Conservation (phyloP, 2,888 invertebrate species). For the Agrochola lychnidis region DNA sequence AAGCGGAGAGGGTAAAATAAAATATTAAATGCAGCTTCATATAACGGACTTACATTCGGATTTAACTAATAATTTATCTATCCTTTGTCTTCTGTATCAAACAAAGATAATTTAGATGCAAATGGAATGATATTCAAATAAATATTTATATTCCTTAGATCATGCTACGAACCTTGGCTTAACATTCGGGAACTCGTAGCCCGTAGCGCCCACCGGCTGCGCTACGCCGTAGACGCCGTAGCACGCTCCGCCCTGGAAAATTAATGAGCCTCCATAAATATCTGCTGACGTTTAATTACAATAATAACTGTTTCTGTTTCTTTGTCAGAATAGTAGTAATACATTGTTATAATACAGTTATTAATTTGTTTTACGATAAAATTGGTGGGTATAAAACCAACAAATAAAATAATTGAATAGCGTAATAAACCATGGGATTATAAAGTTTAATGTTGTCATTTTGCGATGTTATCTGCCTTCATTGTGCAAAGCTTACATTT, state of each 20-base stretch:
- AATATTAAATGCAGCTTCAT: neutral
- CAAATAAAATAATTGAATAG: conserved; percentile 22
- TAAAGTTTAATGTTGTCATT: conserved; percentile 34
- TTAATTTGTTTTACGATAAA: conserved; percentile 1
- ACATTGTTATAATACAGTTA: conserved; percentile 1
- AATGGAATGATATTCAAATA: neutral
- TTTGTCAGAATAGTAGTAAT: conserved; percentile 12
- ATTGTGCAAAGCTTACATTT: neutral
- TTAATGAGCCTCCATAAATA: conserved; percentile 54
- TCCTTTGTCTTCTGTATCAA: neutral
- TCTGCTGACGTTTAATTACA: conserved; percentile 48
- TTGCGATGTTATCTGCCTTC: conserved; percentile 33
- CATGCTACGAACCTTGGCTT: conserved; percentile 29
- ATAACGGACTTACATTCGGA: neutral
- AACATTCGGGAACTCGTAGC: conserved; percentile 47
- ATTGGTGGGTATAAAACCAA: conserved; percentile 3
- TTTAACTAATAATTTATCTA: neutral
- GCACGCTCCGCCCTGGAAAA: conserved; percentile 61
- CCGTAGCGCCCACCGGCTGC: conserved; percentile 52
- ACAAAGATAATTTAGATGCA: neutral
- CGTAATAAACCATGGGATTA: conserved; percentile 7
- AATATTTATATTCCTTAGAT: neutral
- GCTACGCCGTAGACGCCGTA: conserved; percentile 68
- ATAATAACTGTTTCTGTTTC: conserved; percentile 35
- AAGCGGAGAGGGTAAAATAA: neutral